Conservation (phyloP, 2,113 vertebrate genomes). For the Edolisoma coerulescens region DNA sequence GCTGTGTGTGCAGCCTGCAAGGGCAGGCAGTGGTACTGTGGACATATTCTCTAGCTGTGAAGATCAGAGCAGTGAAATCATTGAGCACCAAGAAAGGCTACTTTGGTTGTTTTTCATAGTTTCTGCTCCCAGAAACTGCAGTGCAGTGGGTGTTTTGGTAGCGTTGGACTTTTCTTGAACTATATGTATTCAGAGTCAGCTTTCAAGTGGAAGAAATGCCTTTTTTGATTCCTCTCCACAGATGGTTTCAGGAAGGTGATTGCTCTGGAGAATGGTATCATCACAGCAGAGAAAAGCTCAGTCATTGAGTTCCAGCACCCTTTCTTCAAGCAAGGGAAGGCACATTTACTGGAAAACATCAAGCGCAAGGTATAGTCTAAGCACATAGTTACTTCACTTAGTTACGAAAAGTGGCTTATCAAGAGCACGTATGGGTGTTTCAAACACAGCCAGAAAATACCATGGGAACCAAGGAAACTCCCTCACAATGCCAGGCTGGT, state of each 20-base stretch:
- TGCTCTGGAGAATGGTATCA: conserved; percentile 52
- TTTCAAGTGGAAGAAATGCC: not conserved
- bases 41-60: not conserved
- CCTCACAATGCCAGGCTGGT: not conserved
- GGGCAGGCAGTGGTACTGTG: not conserved
- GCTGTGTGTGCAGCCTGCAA: not conserved
- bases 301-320: conserved; percentile 72
- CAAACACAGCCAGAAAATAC: not conserved
- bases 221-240: not conserved
- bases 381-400: not conserved
- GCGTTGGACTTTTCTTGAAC: not conserved
- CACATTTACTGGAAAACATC: conserved; percentile 67
- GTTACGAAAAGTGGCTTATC: not conserved
- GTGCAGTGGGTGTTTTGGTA: not conserved
- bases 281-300: conserved; percentile 35
- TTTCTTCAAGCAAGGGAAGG: conserved; percentile 69
- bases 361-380: conserved; percentile 68
- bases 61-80: not conserved
- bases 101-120: not conserved
- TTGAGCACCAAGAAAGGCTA: not conserved
- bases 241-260: conserved; percentile 76
- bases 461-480: not conserved
- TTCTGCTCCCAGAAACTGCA: not conserved
- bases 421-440: not conserved
- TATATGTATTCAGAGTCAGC: not conserved